Conservation (phyloP, 2,888 invertebrate genomes). For the Fragum fragum region DNA sequence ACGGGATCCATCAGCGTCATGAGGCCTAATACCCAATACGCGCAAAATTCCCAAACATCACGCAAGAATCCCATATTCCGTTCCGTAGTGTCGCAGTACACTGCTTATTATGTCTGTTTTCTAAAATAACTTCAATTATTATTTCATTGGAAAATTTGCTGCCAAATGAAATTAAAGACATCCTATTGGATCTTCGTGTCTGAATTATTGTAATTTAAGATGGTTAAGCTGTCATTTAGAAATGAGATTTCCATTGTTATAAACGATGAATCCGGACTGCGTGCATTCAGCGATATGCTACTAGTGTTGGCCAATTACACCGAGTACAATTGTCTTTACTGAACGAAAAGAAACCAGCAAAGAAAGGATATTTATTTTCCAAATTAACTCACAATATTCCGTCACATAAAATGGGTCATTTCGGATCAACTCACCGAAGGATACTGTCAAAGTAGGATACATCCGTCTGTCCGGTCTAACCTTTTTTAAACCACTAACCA, state of each 20-base stretch:
- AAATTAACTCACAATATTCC: too few species aligned
- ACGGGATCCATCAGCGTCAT: conserved; percentile 57
- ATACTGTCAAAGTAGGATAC: too few species aligned
- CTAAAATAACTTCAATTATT: conserved; percentile 66
- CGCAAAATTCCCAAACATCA: conserved; percentile 34
- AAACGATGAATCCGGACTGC: conserved; percentile 9
- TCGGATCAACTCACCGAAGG: too few species aligned
- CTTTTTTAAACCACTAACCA: too few species aligned
- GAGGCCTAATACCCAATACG: conserved; percentile 36
- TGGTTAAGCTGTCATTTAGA: conserved; percentile 49
- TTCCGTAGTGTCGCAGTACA: conserved; percentile 35
- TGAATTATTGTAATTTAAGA: conserved; percentile 57
- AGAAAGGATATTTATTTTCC: conserved; percentile 13
- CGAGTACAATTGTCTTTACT: background rate
- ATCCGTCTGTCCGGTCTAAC: too few species aligned
- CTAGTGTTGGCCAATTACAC: conserved; percentile 13
- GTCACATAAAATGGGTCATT: too few species aligned
- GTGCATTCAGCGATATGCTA: conserved; percentile 15
- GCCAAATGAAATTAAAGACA: conserved; percentile 69
- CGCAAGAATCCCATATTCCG: conserved; percentile 50
- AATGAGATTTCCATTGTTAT: conserved; percentile 44
- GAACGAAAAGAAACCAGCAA: background rate
- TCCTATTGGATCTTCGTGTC: conserved; percentile 57
- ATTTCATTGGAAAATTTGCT: conserved; percentile 69
- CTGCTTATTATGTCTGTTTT: conserved; percentile 61